A percentile compares a stretch with the other conserved stretches of the same genome.
phyloP scores from a whole-genome alignment of 1,140 invertebrate species.

The Drosophila arizonae region DNA sequence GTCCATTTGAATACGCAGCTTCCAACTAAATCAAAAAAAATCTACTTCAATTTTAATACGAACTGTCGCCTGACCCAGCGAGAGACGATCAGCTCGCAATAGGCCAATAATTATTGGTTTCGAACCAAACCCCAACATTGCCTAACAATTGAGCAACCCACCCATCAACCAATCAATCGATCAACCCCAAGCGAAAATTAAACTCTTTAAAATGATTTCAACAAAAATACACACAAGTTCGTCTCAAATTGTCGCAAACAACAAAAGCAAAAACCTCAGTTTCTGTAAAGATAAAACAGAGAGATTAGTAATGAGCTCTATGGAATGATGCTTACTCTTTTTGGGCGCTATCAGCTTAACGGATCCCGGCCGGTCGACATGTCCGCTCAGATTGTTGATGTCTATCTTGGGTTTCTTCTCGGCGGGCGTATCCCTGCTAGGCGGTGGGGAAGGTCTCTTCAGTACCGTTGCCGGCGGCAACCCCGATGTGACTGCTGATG shows the following conservation, averaged over 20 bases:
- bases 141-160: background rate
- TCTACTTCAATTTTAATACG: background rate
- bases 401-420: constrained; percentile 90
- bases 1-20: background rate
- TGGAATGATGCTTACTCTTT: constrained; percentile 90
- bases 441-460: constrained; percentile 87
- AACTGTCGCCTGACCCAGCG: background rate
- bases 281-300: constrained; percentile 81
- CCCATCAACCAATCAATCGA: constrained; percentile 3
- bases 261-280: constrained; percentile 72
- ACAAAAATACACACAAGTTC: constrained; percentile 38
- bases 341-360: constrained; percentile 94
- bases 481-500: constrained; percentile 10
- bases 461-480: constrained; percentile 26
- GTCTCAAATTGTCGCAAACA: constrained; percentile 17
- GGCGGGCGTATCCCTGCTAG: constrained; percentile 85
- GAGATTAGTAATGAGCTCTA: constrained; percentile 64
- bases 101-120: background rate
- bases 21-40: constrained; percentile 19
- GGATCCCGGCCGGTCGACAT: constrained; percentile 88
- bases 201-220: constrained; percentile 31
- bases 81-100: background rate
- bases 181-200: constrained; percentile 29
- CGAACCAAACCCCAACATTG: background rate
- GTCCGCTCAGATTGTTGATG: constrained; percentile 80